Percentiles rank a stretch among this genome's conserved stretches.
phyloP scores from a whole-genome alignment of 2,113 vertebrate species.

The Abramis brama region DNA sequence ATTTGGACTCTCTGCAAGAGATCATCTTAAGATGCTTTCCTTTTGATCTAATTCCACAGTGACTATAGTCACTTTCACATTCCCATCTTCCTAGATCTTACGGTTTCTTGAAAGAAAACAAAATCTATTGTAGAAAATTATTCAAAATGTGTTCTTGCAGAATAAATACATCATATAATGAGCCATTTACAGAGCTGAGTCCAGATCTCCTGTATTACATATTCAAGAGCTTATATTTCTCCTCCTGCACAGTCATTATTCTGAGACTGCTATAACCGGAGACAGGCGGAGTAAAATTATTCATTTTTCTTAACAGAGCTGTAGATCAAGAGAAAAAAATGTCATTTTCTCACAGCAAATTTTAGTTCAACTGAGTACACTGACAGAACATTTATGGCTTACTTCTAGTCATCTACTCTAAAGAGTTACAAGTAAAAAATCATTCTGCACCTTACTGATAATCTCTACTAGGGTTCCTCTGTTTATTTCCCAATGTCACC shows the following conservation, averaged over 20 bases:
- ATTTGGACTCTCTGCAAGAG: not conserved
- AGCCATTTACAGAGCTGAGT: constrained; percentile 9
- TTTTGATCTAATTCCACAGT: constrained; percentile 37
- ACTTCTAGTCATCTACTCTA: not conserved
- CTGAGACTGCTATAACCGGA: constrained; percentile 20
- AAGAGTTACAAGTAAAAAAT: not conserved
- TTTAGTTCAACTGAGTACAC: constrained; percentile 15
- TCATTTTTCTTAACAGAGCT: constrained; percentile 26
- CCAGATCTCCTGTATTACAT: constrained; percentile 3
- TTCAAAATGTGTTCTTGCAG: not conserved
- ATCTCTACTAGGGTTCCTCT: not conserved
- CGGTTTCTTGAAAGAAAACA: constrained; percentile 2
- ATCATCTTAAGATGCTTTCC: not conserved
- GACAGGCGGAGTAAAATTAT: constrained; percentile 1
- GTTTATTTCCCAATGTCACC: constrained; percentile 20
- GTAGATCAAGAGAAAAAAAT: constrained; percentile 7
- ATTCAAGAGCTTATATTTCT: constrained; percentile 28
- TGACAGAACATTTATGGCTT: constrained; percentile 9
- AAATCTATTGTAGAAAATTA: not conserved
- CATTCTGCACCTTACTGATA: not conserved
- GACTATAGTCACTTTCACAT: constrained; percentile 22
- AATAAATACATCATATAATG: constrained; percentile 16
- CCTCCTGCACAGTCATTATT: constrained; percentile 30
- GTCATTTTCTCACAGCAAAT: constrained; percentile 9
- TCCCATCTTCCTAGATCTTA: not conserved